phyloP scores from a whole-genome alignment of 2,113 vertebrate genomes.

The Neomonachus schauinslandi region DNA sequence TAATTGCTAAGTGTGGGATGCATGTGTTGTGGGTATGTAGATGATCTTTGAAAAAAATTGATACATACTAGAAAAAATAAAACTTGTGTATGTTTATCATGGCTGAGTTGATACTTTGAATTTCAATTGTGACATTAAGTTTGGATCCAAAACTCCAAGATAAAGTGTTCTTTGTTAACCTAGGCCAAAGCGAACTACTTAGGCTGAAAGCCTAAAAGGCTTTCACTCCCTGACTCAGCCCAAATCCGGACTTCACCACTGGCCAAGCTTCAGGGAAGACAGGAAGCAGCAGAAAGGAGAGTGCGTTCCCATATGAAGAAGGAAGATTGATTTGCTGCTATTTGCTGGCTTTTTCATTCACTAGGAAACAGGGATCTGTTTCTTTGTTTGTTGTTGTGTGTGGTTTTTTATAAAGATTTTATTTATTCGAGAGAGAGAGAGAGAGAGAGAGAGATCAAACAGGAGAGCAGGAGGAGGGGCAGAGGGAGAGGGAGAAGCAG shows the following conservation, averaged over 20 bases:
- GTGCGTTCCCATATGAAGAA: neutral
- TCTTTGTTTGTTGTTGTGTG: neutral
- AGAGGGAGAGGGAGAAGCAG: neutral
- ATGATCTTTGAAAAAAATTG: neutral
- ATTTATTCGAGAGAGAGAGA: neutral
- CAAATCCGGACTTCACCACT: neutral
- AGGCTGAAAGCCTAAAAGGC: neutral
- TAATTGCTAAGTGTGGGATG: slow-evolving; percentile 16
- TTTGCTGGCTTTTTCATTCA: neutral
- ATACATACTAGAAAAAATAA: neutral
- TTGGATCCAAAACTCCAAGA: neutral
- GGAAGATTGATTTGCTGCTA: neutral
- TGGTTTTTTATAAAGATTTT: neutral
- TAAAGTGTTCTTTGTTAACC: neutral
- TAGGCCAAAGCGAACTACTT: neutral
- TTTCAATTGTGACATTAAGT: neutral
- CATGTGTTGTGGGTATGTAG: neutral
- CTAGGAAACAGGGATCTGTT: neutral
- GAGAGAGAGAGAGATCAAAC: neutral
- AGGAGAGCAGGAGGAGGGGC: neutral
- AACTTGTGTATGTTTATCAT: neutral
- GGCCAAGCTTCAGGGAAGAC: neutral
- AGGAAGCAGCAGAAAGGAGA: neutral
- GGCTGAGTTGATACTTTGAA: slow-evolving; percentile 1
- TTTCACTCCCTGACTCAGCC: neutral